Evolutionary conservation across 2,797 vertebrate genomes (phyloP), one percentile per base, ranked within the genome.

Genomic region (Chelidonichthys spinosus): DNA sequence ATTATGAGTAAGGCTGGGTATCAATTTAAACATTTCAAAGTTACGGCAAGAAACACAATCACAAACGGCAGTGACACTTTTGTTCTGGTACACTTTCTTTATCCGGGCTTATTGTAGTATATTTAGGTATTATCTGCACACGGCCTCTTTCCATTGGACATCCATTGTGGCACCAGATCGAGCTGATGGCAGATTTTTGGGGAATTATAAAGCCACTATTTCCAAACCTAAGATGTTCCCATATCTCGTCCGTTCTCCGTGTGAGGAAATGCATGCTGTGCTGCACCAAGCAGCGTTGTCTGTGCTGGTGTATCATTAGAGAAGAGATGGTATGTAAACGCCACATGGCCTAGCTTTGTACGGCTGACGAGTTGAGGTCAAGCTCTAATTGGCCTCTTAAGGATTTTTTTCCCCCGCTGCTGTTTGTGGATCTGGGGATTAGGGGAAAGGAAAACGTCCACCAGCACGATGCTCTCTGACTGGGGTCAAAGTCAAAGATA

Each of bases 381-480:
- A 53, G 55, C 17, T 42, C 46, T 4, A n/a, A n/a, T 39, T 47
- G 75, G 77, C 78, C 80, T 65, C 52, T 35, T 49, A 47, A 46
- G 72, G 66, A 69, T 50, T 73, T 82, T 78, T 63, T 74, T 25
- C 25, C 44, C n/a, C 52, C 18, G 69, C 39, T 49, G 52, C 39
- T 59, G 58, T 56, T 49, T n/a, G 49, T 32, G 17, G 14, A 43
- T 47, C 18, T 54, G 17, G 8, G 67, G 78, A 74, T 79, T 67
- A 74, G 14, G 5, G 54, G 5, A 55, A 56, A 40, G 13, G 17
- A 70, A 59, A 53, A 25, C 5, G 0, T 50, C 47, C 14, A 62
- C 47, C 14, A 58, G 25, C 46, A 18, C 0, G 39, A 63, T 18
- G 56, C 32, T 2, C 6, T 42, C 35, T 37, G 61, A 50, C 35